Evolutionary conservation across 2,113 vertebrate species (phyloP), one percentile per base, ranked within the genome.

Genomic region (Osmerus eperlanus): DNA sequence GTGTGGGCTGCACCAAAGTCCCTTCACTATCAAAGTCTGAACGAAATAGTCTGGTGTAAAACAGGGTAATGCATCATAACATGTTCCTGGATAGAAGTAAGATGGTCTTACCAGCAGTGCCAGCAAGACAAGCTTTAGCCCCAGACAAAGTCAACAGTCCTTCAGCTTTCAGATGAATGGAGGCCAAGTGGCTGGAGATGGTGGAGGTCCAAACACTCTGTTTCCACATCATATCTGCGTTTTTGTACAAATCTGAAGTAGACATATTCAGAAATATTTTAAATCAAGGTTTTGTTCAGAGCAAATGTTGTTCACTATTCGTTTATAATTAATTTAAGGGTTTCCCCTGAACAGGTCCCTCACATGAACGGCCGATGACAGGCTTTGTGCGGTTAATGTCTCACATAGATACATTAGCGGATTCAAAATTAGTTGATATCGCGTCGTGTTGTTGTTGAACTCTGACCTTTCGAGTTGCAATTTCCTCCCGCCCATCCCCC

Each of bases 401-500:
- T 15, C 7, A 6, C 54, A 18, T 56, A 1, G 12, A 18, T 54
- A 54, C 16, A 56, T 56, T 56, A 5, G 14, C 16, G 54, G 54
- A 56, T 11, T 32, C 62, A 51, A 13, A 14, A 41, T 36, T 1
- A 68, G 69, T 0, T 77, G 73, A 81, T 86, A 59, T 65, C 4
- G 36, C 28, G 70, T 76, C 81, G 82, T 66, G 41, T 70, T 60
- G 13, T 18, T 60, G 15, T 19, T 79, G 14, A 78, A 67, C 58
- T 68, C 83, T 79, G 72, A 99, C 97, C 95, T 89, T 97, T 98
- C 60, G 95, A 95, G 81, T 93, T 93, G 75, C 94, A 96, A 3
- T 88, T 98, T 86, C 97, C 97, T 75, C 97, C 97, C 0, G 97
- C 97, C 97, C 97, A 99, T 82, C 97, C 97, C 77, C 97, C 97